Conservation (phyloP, 2,888 invertebrate species). For the Drosophila ustulata region DNA sequence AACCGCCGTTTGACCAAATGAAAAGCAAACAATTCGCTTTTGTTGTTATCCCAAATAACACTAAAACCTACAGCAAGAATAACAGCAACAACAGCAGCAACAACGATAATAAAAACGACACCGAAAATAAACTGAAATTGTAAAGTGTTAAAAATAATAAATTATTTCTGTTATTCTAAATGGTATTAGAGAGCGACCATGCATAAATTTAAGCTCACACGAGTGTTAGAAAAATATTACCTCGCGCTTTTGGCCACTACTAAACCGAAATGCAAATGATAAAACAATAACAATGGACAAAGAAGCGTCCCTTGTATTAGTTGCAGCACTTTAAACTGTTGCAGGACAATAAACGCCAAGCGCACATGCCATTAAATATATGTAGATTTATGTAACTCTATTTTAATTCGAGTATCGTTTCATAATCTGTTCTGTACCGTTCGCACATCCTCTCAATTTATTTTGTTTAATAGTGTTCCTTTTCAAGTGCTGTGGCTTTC, state of each 20-base stretch:
- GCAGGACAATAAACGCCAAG: too few species aligned
- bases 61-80: constrained; percentile 48
- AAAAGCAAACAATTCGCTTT: constrained; percentile 74
- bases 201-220: constrained; percentile 67
- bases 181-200: constrained; percentile 74
- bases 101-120: constrained; percentile 45
- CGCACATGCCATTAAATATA: too few species aligned
- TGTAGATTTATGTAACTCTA: too few species aligned
- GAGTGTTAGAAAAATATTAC: constrained; percentile 69
- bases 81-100: constrained; percentile 27
- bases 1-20: constrained; percentile 61
- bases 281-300: constrained; percentile 6
- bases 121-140: constrained; percentile 68
- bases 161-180: constrained; percentile 80
- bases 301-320: neutral
- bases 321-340: neutral
- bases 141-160: constrained; percentile 81
- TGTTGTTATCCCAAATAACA: constrained; percentile 69
- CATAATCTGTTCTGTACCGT: too few species aligned
- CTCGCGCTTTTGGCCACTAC: constrained; percentile 39
- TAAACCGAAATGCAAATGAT: constrained; percentile 7
- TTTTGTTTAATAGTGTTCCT: neutral
- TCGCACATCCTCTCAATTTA: too few species aligned
- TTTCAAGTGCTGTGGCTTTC: neutral
- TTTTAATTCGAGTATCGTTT: too few species aligned